phyloP scores from a whole-genome alignment of 2,888 invertebrate genomes.

The Reticulitermes lucifugus region DNA sequence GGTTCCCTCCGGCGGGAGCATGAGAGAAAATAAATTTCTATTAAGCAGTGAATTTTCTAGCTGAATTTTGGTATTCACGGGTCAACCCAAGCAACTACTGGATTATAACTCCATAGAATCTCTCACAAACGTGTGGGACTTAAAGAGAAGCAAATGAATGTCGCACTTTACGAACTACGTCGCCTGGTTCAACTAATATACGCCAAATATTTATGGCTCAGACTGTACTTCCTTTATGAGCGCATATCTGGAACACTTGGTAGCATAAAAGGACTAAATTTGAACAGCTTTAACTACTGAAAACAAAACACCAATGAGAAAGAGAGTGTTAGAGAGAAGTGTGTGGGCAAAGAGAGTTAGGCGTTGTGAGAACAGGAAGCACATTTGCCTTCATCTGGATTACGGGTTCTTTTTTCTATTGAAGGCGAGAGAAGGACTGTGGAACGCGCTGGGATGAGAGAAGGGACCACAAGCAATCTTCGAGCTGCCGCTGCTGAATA shows the following conservation, averaged over 20 bases:
- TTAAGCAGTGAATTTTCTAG: no score
- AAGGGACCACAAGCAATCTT: conserved; percentile 22
- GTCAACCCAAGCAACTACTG: no score
- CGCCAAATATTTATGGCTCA: not conserved
- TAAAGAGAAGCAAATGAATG: no score
- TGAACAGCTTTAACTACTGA: not conserved
- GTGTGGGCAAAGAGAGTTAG: not conserved
- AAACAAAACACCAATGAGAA: not conserved
- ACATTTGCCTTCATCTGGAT: conserved; percentile 18
- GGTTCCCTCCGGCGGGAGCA: no score
- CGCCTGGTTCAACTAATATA: no score
- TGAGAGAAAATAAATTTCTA: no score
- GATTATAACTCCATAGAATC: no score
- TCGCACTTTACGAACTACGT: no score
- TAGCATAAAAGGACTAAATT: not conserved
- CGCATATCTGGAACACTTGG: not conserved
- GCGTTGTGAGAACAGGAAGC: not conserved
- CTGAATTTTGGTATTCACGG: no score
- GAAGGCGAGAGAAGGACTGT: not conserved
- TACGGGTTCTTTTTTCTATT: not conserved
- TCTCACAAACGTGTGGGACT: no score
- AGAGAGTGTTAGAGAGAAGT: not conserved
- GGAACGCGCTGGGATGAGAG: not conserved
- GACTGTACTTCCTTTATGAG: not conserved
- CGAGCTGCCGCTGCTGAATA: conserved; percentile 42